phyloP scores from a whole-genome alignment of 2,888 invertebrate genomes.

The Metacarcinus magister region DNA sequence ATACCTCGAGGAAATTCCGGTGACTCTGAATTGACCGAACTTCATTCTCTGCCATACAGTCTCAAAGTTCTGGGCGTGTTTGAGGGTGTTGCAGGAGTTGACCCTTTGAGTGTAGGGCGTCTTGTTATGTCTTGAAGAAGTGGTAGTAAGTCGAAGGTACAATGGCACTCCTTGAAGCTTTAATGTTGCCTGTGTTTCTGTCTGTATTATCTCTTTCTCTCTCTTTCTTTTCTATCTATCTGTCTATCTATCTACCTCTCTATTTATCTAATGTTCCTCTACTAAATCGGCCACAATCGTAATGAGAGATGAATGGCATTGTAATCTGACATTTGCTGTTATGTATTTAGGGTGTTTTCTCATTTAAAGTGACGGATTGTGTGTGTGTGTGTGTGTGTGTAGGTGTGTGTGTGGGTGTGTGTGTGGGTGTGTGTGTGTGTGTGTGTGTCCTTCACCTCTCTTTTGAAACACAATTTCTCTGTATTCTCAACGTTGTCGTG shows the following conservation, averaged over 20 bases:
- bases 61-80: no score
- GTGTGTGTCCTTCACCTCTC: neutral
- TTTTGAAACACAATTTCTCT: neutral
- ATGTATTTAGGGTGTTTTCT: neutral
- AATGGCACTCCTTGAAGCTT: no score
- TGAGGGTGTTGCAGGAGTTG: no score
- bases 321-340: neutral
- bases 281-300: neutral
- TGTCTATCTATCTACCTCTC: neutral
- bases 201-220: neutral
- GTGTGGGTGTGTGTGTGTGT: neutral
- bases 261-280: neutral
- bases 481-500: neutral
- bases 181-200: no score
- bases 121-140: no score
- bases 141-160: no score
- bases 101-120: no score
- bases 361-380: neutral
- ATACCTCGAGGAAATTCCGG: no score
- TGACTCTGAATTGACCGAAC: no score
- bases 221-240: neutral
- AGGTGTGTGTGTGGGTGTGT: slow-evolving; percentile 14
- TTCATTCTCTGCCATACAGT: no score
- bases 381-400: slow-evolving; percentile 39
- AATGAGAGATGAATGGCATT: neutral